phyloP scores from a whole-genome alignment of 1,140 invertebrate genomes.

The Pogonognathellus flavescens region DNA sequence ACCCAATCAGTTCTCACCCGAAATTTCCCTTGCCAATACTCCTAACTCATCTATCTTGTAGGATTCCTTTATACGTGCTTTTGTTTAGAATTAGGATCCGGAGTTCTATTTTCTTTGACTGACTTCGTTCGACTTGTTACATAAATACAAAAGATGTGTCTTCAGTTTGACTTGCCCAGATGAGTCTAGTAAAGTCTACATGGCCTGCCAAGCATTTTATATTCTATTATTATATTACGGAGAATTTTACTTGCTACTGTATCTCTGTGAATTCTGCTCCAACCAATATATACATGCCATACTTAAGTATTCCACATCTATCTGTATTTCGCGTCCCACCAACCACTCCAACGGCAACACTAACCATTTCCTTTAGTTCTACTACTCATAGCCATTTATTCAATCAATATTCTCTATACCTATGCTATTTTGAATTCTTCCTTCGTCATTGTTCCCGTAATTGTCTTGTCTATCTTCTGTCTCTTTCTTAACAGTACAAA shows the following conservation, averaged over 20 bases:
- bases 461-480: constrained; percentile 53
- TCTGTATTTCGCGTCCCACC: constrained; percentile 42
- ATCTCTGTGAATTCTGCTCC: constrained; percentile 16
- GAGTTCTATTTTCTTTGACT: constrained; percentile 41
- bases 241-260: not conserved
- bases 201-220: constrained; percentile 35
- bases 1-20: constrained; percentile 62
- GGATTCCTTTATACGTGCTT: constrained; percentile 63
- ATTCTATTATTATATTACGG: constrained; percentile 46
- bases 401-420: constrained; percentile 55
- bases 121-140: constrained; percentile 37
- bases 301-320: constrained; percentile 47
- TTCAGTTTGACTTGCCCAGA: constrained; percentile 32
- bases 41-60: constrained; percentile 65
- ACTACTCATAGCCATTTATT: constrained; percentile 11
- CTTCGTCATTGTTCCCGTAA: constrained; percentile 52
- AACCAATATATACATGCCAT: constrained; percentile 36
- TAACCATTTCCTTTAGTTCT: constrained; percentile 33
- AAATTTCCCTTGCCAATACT: constrained; percentile 66
- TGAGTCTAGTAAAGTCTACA: constrained; percentile 43
- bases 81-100: constrained; percentile 66
- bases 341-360: not conserved
- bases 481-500: constrained; percentile 45
- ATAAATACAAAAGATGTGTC: constrained; percentile 35
- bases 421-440: constrained; percentile 55